phyloP scores from a whole-genome alignment of 2,888 invertebrate species.

The Rosalia funebris region DNA sequence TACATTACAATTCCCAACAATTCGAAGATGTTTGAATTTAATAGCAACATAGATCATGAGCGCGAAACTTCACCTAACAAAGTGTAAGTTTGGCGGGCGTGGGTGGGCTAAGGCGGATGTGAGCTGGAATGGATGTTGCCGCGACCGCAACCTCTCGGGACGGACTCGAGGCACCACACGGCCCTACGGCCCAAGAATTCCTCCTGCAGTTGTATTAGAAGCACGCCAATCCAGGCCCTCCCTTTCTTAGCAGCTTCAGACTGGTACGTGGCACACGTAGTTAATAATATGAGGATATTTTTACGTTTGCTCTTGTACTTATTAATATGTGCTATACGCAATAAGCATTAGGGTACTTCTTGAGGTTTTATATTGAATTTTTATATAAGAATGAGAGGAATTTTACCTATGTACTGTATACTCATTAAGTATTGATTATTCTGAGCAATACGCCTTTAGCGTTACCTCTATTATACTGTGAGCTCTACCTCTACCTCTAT shows the following conservation, averaged over 20 bases:
- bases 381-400: too few relatives aligned
- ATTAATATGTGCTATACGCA: too few relatives aligned
- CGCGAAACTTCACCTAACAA: slow-evolving; percentile 62
- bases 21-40: slow-evolving; percentile 65
- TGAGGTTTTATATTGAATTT: too few relatives aligned
- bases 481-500: too few relatives aligned
- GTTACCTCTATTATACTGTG: too few relatives aligned
- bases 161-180: slow-evolving; percentile 53
- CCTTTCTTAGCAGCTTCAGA: slow-evolving; percentile 42
- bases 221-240: slow-evolving; percentile 41
- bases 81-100: slow-evolving; percentile 56
- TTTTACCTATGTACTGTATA: too few relatives aligned
- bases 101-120: slow-evolving; percentile 50
- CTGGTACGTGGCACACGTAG: slow-evolving; percentile 22
- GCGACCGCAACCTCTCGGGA: slow-evolving; percentile 64
- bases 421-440: too few relatives aligned
- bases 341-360: too few relatives aligned
- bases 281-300: too few relatives aligned
- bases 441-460: too few relatives aligned
- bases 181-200: slow-evolving; percentile 60
- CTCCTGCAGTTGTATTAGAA: slow-evolving; percentile 57
- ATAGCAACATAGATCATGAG: slow-evolving; percentile 65
- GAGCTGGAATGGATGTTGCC: slow-evolving; percentile 63
- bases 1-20: slow-evolving; percentile 65
- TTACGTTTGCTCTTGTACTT: too few relatives aligned